These are phyloP conservation scores for Drosophila mayri DNA, from an alignment of 1,140 invertebrate genomes.

Conservation along the genomic window DNA sequence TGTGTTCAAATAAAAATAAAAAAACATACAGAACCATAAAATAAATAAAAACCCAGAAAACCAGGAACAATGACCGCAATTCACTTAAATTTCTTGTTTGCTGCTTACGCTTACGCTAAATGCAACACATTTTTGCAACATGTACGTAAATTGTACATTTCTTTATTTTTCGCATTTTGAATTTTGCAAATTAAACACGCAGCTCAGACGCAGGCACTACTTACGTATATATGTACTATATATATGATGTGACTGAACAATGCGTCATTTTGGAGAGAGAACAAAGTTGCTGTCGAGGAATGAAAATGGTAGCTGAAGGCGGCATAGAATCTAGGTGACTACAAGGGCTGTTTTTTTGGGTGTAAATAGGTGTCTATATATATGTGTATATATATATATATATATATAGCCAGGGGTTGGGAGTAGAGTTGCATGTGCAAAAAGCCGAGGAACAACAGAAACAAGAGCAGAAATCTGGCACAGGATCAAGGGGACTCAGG, in stretches of 20 bases:
- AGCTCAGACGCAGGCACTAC: conserved; percentile 26
- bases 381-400: not conserved
- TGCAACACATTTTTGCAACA: conserved; percentile 54
- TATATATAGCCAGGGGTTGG: conserved; percentile 4
- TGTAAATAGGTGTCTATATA: conserved; percentile 4
- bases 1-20: conserved; percentile 17
- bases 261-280: conserved; percentile 73
- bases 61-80: conserved; percentile 73
- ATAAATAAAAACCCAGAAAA: conserved; percentile 12
- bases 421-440: conserved; percentile 61
- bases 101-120: conserved; percentile 42
- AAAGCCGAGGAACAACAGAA: conserved; percentile 34
- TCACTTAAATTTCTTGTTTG: conserved; percentile 67
- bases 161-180: conserved; percentile 57
- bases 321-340: conserved; percentile 70
- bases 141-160: conserved; percentile 4
- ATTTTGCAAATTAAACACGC: conserved; percentile 78
- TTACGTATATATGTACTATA: not conserved
- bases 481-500: conserved; percentile 33
- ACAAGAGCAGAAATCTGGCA: conserved; percentile 22
- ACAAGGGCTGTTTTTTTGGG: conserved; percentile 47
- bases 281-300: conserved; percentile 49
- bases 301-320: conserved; percentile 41
- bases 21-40: conserved; percentile 21
- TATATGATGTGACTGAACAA: conserved; percentile 51